These are phyloP conservation scores for Takifugu ocellatus DNA, from an alignment of 2,797 vertebrate genomes.

Conservation along the genomic window DNA sequence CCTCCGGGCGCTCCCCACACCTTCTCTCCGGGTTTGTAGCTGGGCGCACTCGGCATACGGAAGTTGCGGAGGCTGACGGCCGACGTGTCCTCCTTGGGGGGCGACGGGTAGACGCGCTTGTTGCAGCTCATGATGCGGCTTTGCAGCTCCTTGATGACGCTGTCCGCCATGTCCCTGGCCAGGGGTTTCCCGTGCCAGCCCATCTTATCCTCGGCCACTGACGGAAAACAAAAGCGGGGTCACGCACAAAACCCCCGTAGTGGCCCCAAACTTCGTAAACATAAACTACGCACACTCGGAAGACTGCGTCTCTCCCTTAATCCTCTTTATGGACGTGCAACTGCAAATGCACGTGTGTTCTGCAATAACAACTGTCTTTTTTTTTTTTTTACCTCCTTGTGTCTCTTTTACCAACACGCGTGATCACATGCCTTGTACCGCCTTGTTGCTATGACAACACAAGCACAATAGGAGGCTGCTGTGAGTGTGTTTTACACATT, in stretches of 20 bases:
- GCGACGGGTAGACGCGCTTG: conserved; percentile 84
- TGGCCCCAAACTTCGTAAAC: neutral
- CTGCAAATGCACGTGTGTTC: neutral
- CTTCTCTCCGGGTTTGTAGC: conserved; percentile 92
- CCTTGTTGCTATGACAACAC: conserved; percentile 35
- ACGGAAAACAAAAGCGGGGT: neutral
- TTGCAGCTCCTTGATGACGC: conserved; percentile 84
- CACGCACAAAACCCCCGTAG: too few species aligned
- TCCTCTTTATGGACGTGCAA: neutral
- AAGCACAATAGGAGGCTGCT: conserved; percentile 31
- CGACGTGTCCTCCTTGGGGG: conserved; percentile 82
- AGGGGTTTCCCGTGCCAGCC: conserved; percentile 93
- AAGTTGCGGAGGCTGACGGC: conserved; percentile 83
- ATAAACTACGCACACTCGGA: neutral
- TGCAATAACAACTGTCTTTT: conserved; percentile 17
- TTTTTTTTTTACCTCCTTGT: conserved; percentile 9
- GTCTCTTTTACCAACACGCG: conserved; percentile 12
- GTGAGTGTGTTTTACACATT: conserved; percentile 56
- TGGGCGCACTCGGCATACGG: conserved; percentile 87
- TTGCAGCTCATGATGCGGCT: conserved; percentile 84
- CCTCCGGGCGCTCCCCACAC: conserved; percentile 48
- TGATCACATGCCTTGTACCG: conserved; percentile 26
- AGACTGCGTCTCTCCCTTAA: neutral
- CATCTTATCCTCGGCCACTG: conserved; percentile 91
- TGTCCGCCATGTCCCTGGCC: conserved; percentile 89